phyloP scores from a whole-genome alignment of 2,113 vertebrate species.

The Brachyhypopomus occidentalis region DNA sequence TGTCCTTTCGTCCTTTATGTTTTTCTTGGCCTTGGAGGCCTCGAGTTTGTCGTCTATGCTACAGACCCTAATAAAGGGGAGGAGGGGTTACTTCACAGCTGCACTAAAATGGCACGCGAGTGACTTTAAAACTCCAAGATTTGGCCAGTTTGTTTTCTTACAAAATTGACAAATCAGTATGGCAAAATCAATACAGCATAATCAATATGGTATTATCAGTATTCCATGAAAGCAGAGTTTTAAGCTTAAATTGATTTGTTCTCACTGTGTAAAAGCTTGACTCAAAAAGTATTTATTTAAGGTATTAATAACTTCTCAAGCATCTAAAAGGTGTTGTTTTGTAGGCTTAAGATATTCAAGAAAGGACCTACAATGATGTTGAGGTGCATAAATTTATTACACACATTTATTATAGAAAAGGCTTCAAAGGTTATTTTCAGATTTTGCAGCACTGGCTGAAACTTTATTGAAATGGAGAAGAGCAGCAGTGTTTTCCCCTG shows the following conservation, averaged over 20 bases:
- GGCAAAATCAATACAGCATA: no score
- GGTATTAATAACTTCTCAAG: neutral
- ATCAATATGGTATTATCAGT: neutral
- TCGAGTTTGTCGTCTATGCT: neutral
- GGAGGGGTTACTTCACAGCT: conserved; percentile 6
- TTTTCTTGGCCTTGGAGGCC: neutral
- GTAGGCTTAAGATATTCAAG: neutral
- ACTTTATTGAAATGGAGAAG: neutral
- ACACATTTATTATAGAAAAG: neutral
- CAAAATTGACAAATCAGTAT: neutral
- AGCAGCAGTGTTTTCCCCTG: neutral
- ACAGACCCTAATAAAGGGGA: neutral
- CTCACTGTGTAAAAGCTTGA: neutral
- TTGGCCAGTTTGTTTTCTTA: neutral
- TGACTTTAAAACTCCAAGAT: neutral
- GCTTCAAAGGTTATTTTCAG: neutral
- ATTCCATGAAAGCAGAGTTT: neutral
- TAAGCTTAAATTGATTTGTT: neutral
- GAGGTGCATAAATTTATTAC: neutral
- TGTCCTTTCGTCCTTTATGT: conserved; percentile 12
- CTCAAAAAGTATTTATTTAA: neutral
- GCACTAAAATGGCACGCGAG: neutral
- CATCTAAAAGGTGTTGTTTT: neutral
- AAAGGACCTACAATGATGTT: neutral
- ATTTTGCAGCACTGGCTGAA: neutral